Evolutionary conservation across 2,113 vertebrate genomes (phyloP).

Genomic region (Catharus bicknelli): DNA sequence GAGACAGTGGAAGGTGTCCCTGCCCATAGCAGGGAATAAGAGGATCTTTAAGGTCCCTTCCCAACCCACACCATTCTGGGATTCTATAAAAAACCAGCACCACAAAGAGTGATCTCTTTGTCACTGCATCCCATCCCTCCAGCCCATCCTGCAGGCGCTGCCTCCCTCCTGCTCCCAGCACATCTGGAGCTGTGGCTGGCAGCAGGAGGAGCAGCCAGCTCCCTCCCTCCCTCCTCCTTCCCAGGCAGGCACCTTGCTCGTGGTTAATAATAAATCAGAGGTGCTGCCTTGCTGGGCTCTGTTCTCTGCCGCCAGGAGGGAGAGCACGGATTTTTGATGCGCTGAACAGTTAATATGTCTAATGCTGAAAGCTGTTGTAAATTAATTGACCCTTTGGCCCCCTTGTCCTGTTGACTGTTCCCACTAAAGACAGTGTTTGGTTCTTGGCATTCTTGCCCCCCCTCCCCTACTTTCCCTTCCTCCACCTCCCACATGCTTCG

Average conservation of each 20-base stretch:
- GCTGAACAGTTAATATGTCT: slow-evolving; percentile 10
- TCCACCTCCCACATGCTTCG: not conserved
- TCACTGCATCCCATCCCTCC: rapidly evolving
- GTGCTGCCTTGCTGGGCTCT: not conserved
- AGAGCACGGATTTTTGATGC: not conserved
- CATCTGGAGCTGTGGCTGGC: not conserved
- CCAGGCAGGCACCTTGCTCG: not conserved
- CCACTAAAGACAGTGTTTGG: not conserved
- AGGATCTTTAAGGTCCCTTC: not conserved
- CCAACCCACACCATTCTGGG: not conserved
- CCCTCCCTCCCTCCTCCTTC: not conserved
- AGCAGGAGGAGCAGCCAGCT: not conserved
- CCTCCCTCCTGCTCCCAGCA: rapidly evolving
- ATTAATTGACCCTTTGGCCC: slow-evolving; percentile 37
- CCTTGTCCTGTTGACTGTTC: slow-evolving; percentile 9
- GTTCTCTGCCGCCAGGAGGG: not conserved
- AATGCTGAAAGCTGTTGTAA: slow-evolving; percentile 20
- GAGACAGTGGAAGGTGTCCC: rapidly evolving
- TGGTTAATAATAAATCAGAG: slow-evolving; percentile 17
- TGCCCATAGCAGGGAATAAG: rapidly evolving
- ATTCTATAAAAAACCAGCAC: not conserved
- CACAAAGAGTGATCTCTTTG: not conserved
- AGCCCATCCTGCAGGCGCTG: rapidly evolving
- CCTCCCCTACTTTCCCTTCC: not conserved
- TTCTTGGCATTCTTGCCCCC: not conserved